These are phyloP conservation scores for Euphonia xanthogaster DNA, from an alignment of 2,797 vertebrate species.

Conservation along the genomic window DNA sequence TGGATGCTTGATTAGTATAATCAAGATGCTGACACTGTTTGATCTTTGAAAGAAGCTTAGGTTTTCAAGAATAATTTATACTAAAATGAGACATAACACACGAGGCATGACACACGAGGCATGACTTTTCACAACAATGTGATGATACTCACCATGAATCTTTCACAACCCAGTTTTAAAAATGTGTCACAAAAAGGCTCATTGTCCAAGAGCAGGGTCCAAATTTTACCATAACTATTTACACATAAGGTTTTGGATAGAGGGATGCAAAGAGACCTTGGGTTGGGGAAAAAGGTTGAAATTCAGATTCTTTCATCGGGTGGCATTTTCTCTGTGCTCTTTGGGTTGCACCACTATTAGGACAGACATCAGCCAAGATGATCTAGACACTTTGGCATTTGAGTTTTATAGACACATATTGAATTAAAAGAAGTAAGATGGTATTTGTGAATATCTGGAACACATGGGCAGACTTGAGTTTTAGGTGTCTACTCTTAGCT, in stretches of 20 bases:
- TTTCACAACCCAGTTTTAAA: not conserved
- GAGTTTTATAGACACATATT: not conserved
- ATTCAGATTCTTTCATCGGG: not conserved
- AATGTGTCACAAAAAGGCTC: not conserved
- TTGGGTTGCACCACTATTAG: not conserved
- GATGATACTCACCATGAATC: not conserved
- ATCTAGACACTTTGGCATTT: not conserved
- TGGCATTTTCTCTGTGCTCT: not conserved
- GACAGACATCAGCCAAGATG: not conserved
- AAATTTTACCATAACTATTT: not conserved
- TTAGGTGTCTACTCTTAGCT: not conserved
- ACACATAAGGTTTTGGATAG: not conserved
- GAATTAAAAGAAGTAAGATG: not conserved
- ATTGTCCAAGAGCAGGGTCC: not conserved
- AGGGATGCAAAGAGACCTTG: not conserved
- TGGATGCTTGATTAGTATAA: conserved; percentile 7
- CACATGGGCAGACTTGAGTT: not conserved
- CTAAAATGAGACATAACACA: not conserved
- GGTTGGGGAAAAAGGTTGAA: not conserved
- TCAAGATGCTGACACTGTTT: not conserved
- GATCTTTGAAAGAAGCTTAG: not conserved
- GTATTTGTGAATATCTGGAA: not conserved
- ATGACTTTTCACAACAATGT: not conserved
- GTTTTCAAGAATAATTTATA: not conserved
- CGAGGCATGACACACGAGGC: not conserved